phyloP scores from a whole-genome alignment of 2,888 invertebrate genomes.

The Drosophila mimetica region DNA sequence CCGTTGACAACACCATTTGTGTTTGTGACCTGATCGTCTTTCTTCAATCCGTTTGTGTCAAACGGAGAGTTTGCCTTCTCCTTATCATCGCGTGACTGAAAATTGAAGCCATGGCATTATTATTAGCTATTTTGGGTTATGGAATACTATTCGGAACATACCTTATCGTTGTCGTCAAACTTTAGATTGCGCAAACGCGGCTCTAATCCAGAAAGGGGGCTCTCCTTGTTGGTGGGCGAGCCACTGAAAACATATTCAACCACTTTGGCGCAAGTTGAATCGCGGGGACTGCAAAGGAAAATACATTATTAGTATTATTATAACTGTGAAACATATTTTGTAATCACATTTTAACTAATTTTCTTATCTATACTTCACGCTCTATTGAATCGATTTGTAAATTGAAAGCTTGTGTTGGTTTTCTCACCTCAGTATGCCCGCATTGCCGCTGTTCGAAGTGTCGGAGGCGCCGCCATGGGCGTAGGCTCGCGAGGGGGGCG shows the following conservation, averaged over 20 bases:
- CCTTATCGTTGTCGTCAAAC: conserved; percentile 86
- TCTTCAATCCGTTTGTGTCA: conserved; percentile 84
- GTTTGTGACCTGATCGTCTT: conserved; percentile 86
- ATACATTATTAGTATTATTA: not conserved
- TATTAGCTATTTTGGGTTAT: not conserved
- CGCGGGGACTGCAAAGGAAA: conserved; percentile 89
- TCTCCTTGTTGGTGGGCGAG: conserved; percentile 92
- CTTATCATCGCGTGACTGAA: conserved; percentile 85
- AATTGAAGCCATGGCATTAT: conserved; percentile 30
- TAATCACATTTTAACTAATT: conserved; percentile 12
- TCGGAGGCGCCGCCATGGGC: conserved; percentile 85
- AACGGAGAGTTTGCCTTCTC: conserved; percentile 86
- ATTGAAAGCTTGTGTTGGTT: conserved; percentile 3
- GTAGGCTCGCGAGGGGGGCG: conserved; percentile 88
- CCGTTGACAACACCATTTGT: conserved; percentile 88
- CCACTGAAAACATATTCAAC: conserved; percentile 98
- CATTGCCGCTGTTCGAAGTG: conserved; percentile 85
- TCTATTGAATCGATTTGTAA: conserved; percentile 15
- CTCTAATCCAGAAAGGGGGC: conserved; percentile 86
- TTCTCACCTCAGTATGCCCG: conserved; percentile 83
- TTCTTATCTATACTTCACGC: conserved; percentile 17
- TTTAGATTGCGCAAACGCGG: conserved; percentile 88
- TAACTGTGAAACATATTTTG: not conserved
- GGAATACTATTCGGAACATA: conserved; percentile 52
- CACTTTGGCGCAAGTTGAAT: conserved; percentile 97